Base-by-base conservation (phyloP, 2,888 invertebrate species). In the Margaritifera margaritifera region DNA sequence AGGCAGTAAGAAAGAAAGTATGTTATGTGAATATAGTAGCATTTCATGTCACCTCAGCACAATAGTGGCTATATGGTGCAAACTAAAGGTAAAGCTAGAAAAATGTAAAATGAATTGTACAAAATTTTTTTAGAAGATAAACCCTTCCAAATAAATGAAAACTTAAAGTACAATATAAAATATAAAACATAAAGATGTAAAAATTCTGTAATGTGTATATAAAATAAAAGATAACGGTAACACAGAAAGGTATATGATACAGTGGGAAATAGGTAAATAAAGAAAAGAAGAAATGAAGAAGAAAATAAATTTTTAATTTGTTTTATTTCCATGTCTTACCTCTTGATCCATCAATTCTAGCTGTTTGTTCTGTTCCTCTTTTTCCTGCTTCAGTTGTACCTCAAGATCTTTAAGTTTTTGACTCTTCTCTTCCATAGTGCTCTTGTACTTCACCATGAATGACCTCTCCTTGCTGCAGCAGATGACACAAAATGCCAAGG, bases 291-390 rank as follows among this genome's bases (percentile, higher is more conserved):
- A 31, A 20, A 58, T 25, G 5, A 18, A 24, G 42, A 42, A 42
- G 42, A 15, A 42, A 42, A 42, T 15, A 64, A 11, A 31, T n/a
- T 24, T 8, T 18, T 6, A 25, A n/a, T 50, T 42, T 24, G 3
- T 50, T 50, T 50, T 50, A 0, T 6, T 27, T 57, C 8, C 11
- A 22, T 19, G 42, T 56, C 68, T 61, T 67, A 86, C 85, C 83
- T 88, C 88, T 65, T 86, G 84, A 65, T 87, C 86, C 55, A 86
- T 65, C 4, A 86, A 67, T 51, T 83, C 82, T 20, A 85, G 71
- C 66, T 86, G 86, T 69, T 86, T 86, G 71, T 82, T 85, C 72
- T 85, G 84, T 68, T 86, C 87, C 22, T 83, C 76, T 68, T 82
- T 84, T 68, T 86, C 86, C 5, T 75, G 66, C 8, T 77, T 68